Conservation (phyloP, 1,140 invertebrate species). For the Papilio xuthus region DNA sequence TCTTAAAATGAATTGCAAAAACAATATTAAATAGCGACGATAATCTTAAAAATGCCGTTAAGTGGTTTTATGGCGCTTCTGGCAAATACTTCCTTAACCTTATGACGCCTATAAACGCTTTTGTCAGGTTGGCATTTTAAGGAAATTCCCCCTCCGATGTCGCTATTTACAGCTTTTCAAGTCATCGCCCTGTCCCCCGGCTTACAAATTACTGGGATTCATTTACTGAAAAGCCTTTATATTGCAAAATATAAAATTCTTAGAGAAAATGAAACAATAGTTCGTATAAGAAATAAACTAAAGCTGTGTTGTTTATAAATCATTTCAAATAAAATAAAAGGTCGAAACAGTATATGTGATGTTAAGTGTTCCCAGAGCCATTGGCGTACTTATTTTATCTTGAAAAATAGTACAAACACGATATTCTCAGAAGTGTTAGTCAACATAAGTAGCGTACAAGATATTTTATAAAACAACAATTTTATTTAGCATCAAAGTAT, state of each 20-base stretch:
- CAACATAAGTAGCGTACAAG: not conserved
- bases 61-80: constrained; percentile 72
- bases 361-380: constrained; percentile 1
- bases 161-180: constrained; percentile 53
- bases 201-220: constrained; percentile 74
- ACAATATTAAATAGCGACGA: constrained; percentile 14
- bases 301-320: not conserved
- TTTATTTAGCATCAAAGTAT: not conserved
- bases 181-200: constrained; percentile 54
- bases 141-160: constrained; percentile 63
- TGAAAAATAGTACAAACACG: not conserved
- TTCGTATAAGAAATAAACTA: not conserved
- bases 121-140: constrained; percentile 74
- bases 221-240: constrained; percentile 67
- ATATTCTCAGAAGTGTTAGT: constrained; percentile 11
- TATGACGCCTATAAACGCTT: constrained; percentile 74
- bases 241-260: constrained; percentile 54
- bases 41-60: constrained; percentile 41
- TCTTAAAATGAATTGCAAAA: not conserved
- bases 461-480: not conserved
- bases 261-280: not conserved
- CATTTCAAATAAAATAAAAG: not conserved
- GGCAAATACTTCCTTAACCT: constrained; percentile 65
- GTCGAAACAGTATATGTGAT: not conserved
- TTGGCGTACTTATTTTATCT: not conserved